These are phyloP conservation scores for Plutomurus gul DNA, from an alignment of 1,140 invertebrate species.

Conservation along the genomic window DNA sequence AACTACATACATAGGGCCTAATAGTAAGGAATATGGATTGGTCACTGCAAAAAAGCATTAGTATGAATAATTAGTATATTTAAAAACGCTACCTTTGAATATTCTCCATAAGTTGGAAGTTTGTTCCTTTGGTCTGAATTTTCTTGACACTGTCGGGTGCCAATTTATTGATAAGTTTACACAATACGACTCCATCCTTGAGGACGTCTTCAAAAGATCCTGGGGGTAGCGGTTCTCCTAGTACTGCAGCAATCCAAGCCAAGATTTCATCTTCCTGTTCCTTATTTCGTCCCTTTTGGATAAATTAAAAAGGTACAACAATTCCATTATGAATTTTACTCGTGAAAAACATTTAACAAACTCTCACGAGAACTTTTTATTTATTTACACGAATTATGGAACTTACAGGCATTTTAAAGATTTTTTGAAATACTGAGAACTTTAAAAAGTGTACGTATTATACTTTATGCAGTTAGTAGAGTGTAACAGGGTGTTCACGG, in stretches of 20 bases:
- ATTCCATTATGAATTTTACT: too few relatives aligned
- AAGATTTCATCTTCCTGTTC: conserved; percentile 89
- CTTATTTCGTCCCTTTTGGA: conserved; percentile 76
- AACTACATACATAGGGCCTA: too few relatives aligned
- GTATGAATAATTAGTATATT: not conserved
- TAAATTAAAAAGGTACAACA: too few relatives aligned
- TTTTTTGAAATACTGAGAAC: too few relatives aligned
- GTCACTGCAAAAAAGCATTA: not conserved
- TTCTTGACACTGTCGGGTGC: conserved; percentile 93
- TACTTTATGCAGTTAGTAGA: too few relatives aligned
- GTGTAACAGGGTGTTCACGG: too few relatives aligned
- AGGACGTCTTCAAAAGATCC: conserved; percentile 89
- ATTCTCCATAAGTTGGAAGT: conserved; percentile 99
- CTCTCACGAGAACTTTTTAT: too few relatives aligned
- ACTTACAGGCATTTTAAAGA: too few relatives aligned
- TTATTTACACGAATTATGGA: too few relatives aligned
- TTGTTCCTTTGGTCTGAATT: conserved; percentile 92
- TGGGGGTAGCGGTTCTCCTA: conserved; percentile 81
- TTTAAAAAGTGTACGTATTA: too few relatives aligned
- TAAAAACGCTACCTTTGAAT: conserved; percentile 80
- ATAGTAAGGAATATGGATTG: too few relatives aligned
- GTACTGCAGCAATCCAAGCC: conserved; percentile 83
- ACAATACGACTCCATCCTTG: conserved; percentile 88
- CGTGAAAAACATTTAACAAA: too few relatives aligned
- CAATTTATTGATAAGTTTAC: conserved; percentile 93